Evolutionary conservation across 2,888 invertebrate genomes (phyloP).

Genomic region (Drosophila histrio): DNA sequence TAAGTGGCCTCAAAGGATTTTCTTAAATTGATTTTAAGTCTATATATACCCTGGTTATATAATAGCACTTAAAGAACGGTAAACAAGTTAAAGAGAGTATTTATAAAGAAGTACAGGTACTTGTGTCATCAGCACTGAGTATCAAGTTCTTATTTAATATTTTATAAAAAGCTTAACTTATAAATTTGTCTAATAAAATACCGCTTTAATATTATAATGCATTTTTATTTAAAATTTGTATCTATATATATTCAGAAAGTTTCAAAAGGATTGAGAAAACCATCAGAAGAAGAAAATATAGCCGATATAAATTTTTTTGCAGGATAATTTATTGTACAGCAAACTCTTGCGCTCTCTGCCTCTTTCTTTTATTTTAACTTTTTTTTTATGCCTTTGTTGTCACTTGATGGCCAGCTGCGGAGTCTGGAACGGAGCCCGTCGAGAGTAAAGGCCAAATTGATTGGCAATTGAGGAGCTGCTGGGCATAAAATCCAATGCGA

Average conservation of each 20-base stretch:
- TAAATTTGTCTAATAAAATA: too few species aligned
- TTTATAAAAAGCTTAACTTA: too few species aligned
- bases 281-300: too few species aligned
- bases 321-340: neutral
- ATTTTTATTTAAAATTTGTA: too few species aligned
- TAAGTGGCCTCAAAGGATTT: slow-evolving; percentile 26
- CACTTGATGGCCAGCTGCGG: slow-evolving; percentile 58
- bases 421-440: slow-evolving; percentile 23
- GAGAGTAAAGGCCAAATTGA: slow-evolving; percentile 68
- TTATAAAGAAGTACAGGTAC: too few species aligned
- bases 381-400: slow-evolving; percentile 51
- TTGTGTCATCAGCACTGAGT: too few species aligned
- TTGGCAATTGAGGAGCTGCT: slow-evolving; percentile 64
- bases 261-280: too few species aligned
- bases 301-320: too few species aligned
- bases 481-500: slow-evolving; percentile 22
- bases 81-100: too few species aligned
- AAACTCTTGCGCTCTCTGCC: neutral
- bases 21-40: slow-evolving; percentile 61
- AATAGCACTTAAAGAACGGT: neutral
- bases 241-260: too few species aligned
- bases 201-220: too few species aligned
- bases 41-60: neutral
- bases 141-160: too few species aligned
- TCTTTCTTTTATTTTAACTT: slow-evolving; percentile 3